Conservation (phyloP, 2,797 vertebrate species). For the Enteromius treurensis region DNA sequence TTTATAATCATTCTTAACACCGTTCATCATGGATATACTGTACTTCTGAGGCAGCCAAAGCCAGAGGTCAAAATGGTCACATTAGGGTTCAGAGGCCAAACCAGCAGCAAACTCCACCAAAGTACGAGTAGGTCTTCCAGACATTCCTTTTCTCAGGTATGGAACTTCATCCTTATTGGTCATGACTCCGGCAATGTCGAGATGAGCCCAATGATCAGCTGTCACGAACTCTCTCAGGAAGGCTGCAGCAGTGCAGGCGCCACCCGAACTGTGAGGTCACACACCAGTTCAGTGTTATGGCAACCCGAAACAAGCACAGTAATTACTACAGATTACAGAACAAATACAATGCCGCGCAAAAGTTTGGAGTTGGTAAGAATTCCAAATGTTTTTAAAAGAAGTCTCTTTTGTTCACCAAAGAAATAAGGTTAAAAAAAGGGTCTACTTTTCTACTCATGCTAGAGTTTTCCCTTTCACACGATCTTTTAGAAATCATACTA, state of each 20-base stretch:
- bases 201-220: conserved; percentile 90
- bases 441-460: no score
- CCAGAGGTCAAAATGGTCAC: conserved; percentile 21
- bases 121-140: conserved; percentile 91
- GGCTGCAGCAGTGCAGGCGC: conserved; percentile 94
- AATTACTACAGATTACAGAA: not conserved
- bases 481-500: not conserved
- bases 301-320: conserved; percentile 9
- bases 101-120: conserved; percentile 87
- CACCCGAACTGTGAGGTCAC: conserved; percentile 82
- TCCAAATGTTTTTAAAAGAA: not conserved
- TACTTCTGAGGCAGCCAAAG: not conserved
- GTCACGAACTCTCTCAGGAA: conserved; percentile 95
- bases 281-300: conserved; percentile 3
- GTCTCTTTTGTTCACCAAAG: not conserved
- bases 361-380: not conserved
- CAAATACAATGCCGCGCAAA: not conserved
- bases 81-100: conserved; percentile 73
- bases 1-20: not conserved
- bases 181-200: conserved; percentile 98
- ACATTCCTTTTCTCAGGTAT: conserved; percentile 95
- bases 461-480: not conserved
- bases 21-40: not conserved
- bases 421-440: no score
- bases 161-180: conserved; percentile 93